Conservation (phyloP, 2,797 vertebrate species). For the Hipposideros larvatus region DNA sequence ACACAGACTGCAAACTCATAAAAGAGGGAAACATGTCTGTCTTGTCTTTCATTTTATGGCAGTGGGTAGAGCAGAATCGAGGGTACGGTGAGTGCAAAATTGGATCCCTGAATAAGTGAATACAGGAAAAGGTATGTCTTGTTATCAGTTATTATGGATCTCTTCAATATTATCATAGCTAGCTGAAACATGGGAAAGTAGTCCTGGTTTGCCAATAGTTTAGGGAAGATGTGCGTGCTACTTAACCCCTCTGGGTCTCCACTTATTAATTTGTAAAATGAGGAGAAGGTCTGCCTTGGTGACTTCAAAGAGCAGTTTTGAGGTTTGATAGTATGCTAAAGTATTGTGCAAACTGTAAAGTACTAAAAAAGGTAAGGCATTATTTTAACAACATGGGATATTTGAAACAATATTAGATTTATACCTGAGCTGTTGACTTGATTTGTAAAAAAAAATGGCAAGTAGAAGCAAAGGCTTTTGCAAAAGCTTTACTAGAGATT, state of each 20-base stretch:
- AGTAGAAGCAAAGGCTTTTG: conserved; percentile 51
- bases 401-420: not conserved
- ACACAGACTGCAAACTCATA: not conserved
- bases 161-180: not conserved
- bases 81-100: not conserved
- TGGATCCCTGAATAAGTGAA: not conserved
- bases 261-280: conserved; percentile 4
- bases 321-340: not conserved
- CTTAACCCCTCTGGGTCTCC: not conserved
- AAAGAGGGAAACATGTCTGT: not conserved
- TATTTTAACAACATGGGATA: conserved; percentile 19
- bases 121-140: not conserved
- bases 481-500: conserved; percentile 74
- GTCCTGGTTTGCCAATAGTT: not conserved
- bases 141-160: not conserved
- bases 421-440: not conserved
- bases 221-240: not conserved
- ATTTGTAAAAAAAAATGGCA: not conserved
- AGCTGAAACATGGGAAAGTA: not conserved
- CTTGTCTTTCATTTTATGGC: not conserved
- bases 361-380: not conserved
- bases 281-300: not conserved
- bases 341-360: not conserved
- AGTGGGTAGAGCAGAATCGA: not conserved
- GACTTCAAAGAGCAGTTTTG: not conserved